Conservation (phyloP, 2,888 invertebrate genomes). For the Ormyrus pomaceus region DNA sequence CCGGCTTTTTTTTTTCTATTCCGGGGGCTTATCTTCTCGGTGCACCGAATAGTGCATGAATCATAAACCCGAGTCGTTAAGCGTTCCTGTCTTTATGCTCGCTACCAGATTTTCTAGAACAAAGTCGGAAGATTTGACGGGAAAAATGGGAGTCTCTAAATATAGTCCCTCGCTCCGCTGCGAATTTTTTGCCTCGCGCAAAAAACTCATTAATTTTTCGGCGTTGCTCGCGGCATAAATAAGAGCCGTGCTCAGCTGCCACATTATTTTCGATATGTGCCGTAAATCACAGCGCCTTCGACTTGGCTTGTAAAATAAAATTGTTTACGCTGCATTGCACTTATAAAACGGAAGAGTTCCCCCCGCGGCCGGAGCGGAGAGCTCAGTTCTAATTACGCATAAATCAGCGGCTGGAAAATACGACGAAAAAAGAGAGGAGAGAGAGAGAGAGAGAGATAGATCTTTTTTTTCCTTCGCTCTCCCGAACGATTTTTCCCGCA, state of each 20-base stretch:
- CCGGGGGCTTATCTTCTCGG: neutral
- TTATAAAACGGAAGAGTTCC: constrained; percentile 10
- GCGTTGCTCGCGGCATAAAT: neutral
- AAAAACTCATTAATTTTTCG: constrained; percentile 20
- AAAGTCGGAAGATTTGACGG: too few species aligned
- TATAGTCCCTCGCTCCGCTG: neutral
- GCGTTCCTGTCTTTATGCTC: too few species aligned
- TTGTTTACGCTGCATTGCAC: constrained; percentile 31
- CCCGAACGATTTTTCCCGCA: constrained; percentile 18
- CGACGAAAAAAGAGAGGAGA: constrained; percentile 2
- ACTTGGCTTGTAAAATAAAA: constrained; percentile 28
- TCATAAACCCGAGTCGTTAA: too few species aligned
- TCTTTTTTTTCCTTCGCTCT: constrained; percentile 31
- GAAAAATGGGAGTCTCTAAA: too few species aligned
- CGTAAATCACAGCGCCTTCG: constrained; percentile 1
- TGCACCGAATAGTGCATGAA: neutral
- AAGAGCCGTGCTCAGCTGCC: neutral
- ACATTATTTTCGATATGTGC: neutral
- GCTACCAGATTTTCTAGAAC: neutral
- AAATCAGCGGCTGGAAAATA: constrained; percentile 32
- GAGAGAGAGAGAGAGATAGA: neutral
- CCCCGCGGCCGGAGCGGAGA: neutral
- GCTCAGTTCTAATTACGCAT: constrained; percentile 46
- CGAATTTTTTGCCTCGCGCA: neutral
- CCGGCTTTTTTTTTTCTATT: neutral